Evolutionary conservation across 2,888 invertebrate genomes (phyloP), one percentile per base, ranked within the genome.

Genomic region (Ophion slaviceki): DNA sequence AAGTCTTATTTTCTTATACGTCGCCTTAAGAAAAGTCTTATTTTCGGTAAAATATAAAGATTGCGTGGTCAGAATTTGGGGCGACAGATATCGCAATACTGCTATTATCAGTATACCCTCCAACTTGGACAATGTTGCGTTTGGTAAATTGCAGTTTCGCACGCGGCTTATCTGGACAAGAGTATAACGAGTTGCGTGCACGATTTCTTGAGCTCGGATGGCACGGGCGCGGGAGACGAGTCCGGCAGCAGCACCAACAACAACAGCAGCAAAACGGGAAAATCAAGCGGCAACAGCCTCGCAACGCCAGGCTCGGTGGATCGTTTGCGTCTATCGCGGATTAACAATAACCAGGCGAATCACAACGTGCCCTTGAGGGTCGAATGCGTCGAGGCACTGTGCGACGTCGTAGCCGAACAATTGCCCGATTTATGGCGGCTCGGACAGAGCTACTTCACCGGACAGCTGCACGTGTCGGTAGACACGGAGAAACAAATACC

Each of bases 341-440:
- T 53, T 4, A 53, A 17, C 53, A 53, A 53, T 66, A 90, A 84
- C 84, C 93, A 93, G 40, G 94, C 94, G 87, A 94, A 93, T 84
- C 81, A 75, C 67, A 91, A 91, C 67, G 95, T 95, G 32, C 97
- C 97, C 0, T 95, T 96, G 87, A 95, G 96, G 86, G 96, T 98
- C 5, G 94, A 96, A 82, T 98, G 97, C 92, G 96, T 97, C 75
- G 97, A 98, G 92, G 97, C 97, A 91, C 94, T 98, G 53, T 97
- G 97, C 86, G 96, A 96, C 80, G 95, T 97, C 85, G 95, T 98
- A 62, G 95, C 96, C 1, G 96, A 96, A 81, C 96, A 97, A 87
- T 96, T 99, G 92, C 98, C 98, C 53, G 98, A 99, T 93, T 95
- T 99, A 90, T 99, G 99, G 99, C 97, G 98, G 92, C 96, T 99